Evolutionary conservation across 1,140 invertebrate genomes (phyloP), one percentile per base, ranked within the genome.

Genomic region (Drosophila parabipectinata): DNA sequence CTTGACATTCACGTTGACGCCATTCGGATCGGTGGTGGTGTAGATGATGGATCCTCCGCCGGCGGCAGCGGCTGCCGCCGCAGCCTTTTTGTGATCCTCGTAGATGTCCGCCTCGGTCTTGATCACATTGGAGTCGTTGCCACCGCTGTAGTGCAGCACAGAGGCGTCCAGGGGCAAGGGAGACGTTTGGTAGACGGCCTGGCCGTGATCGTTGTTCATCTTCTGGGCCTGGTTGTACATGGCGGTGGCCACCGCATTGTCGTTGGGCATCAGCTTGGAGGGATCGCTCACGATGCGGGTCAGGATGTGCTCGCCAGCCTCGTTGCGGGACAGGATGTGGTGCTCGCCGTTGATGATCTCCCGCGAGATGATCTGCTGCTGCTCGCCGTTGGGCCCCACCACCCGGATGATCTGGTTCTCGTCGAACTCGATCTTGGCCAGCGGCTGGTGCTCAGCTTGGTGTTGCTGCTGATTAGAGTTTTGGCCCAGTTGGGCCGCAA

Each of bases 1-100:
- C 83, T 90, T 93, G 72, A 66, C 93, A 93, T 50, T 93, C 93
- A 60, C 93, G 93, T 51, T 93, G 12, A 83, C 92, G 10, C 93
- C 93, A 66, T 93, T 81, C 7, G 80, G 79, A 60, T 88, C 91
- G n/a, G 83, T 66, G 34, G 88, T 92, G 45, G 91, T 92, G 37
- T 92, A 92, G n/a, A 92, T 91, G 12, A 92, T 92, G 44, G 91
- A 90, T 0, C 91, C 91, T 14, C 74, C 80, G 10, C 71, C 71
- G 10, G 55, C 45, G 26, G 54, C 72, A 3, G 68, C 71, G 8
- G 73, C 74, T 10, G 64, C 72, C 8, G 60, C 66, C 6, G 77
- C 78, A 5, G 75, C 54, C 34, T 91, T 91, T 56, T 91, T 91
- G n/a, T 89, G 88, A 37, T 91, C 85, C 75, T 91, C 90, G 26